Conservation (phyloP, 2,888 invertebrate species). For the Melieria picta region DNA sequence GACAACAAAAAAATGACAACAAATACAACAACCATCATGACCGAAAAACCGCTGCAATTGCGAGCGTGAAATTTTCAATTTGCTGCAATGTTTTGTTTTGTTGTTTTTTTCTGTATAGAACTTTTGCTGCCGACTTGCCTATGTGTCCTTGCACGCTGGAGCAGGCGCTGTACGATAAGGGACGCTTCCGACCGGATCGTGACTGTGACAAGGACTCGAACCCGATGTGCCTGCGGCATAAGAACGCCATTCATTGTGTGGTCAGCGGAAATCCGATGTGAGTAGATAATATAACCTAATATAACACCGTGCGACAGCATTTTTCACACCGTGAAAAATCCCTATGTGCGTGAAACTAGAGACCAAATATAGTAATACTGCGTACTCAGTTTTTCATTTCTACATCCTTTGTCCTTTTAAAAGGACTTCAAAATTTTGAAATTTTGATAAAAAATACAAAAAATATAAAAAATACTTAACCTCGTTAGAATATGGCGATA, state of each 20-base stretch:
- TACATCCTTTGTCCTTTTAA: too few species aligned
- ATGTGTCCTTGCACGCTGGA: constrained; percentile 92
- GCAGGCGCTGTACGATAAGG: constrained; percentile 92
- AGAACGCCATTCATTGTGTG: constrained; percentile 92
- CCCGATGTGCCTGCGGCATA: constrained; percentile 86
- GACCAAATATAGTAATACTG: too few species aligned
- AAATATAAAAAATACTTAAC: too few species aligned
- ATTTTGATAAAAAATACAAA: too few species aligned
- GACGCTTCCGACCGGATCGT: constrained; percentile 89
- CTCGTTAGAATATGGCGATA: too few species aligned
- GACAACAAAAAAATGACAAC: too few species aligned
- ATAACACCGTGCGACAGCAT: too few species aligned
- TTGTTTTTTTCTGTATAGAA: constrained; percentile 68
- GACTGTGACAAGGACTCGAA: constrained; percentile 93
- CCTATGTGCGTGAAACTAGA: too few species aligned
- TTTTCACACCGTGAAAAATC: too few species aligned
- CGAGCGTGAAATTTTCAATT: not conserved
- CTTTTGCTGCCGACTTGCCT: constrained; percentile 84
- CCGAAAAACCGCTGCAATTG: not conserved
- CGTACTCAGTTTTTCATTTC: too few species aligned
- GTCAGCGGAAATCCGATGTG: constrained; percentile 90
- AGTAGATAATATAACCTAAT: constrained; percentile 51
- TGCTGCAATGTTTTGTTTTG: constrained; percentile 8
- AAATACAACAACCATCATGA: not conserved
- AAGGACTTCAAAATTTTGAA: too few species aligned